These are phyloP conservation scores for Macrotis lagotis DNA, from an alignment of 2,113 vertebrate genomes.

Conservation along the genomic window DNA sequence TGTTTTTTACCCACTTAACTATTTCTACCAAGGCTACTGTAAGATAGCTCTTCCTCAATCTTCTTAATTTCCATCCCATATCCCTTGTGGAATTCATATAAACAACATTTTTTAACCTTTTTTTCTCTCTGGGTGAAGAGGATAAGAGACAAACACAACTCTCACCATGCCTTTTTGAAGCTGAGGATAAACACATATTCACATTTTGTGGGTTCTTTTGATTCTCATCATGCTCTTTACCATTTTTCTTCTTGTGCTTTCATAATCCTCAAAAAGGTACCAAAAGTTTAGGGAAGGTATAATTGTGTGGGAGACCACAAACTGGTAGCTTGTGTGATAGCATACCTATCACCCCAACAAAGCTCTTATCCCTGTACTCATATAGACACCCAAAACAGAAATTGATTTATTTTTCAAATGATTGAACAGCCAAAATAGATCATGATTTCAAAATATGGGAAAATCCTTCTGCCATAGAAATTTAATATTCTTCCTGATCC, in stretches of 20 bases:
- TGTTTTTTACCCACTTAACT: neutral
- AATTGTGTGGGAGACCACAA: neutral
- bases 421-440: neutral
- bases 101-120: neutral
- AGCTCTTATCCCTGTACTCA: neutral
- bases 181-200: neutral
- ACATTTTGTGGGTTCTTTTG: neutral
- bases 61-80: neutral
- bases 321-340: neutral
- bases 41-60: neutral
- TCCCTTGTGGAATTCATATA: neutral
- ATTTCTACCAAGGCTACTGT: neutral
- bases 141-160: neutral
- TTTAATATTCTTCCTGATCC: neutral
- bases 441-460: neutral
- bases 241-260: neutral
- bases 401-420: neutral
- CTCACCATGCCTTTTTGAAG: neutral
- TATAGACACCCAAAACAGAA: neutral
- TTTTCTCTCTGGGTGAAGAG: neutral
- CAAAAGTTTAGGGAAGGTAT: neutral
- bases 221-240: neutral
- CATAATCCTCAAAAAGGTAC: neutral
- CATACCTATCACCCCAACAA: neutral
- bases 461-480: neutral